Evolutionary conservation across 2,113 vertebrate genomes (phyloP), one percentile per base, ranked within the genome.

Genomic region (Callipepla californica): DNA sequence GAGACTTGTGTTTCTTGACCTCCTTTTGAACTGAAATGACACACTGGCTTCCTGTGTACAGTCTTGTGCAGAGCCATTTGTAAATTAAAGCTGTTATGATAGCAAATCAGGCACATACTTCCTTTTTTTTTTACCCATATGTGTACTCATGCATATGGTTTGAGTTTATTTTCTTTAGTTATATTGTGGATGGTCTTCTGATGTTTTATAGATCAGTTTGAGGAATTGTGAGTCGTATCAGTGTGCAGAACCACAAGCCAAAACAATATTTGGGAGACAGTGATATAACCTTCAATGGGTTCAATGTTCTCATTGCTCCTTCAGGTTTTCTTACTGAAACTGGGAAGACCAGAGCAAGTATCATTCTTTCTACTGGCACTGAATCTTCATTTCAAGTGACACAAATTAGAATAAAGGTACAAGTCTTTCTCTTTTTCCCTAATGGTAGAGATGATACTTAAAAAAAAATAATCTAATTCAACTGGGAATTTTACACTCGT

Each of bases 241-340:
- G 15, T 51, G 48, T 42, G 6, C 7, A 62, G 40, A 91, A 16
- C 44, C 20, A 22, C 15, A 40, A 66, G 5, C 38, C 58, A 73
- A 53, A 79, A 9, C 28, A 66, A 8, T 42, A 32, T 20, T 36
- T 77, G 51, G 30, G 34, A 85, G 65, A 83, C 44, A 30, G 11
- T 74, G 15, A n/a, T 59, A n/a, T 59, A 15, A 76, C 4, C 34
- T 70, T 50, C 3, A 30, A 20, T 38, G 21, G 42, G 57, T 40
- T 40, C 40, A 40, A 12, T 34, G 19, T 89, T 96, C 66, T 62
- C 36, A 7, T 26, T 80, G 28, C 76, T 87, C 42, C 38, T 95
- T 40, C 89, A 99, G 99, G 99, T 89, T 99, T 99, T 92, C 98
- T 99, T 55, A 99, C 99, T 16, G 99, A 99, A 96, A 98, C 98